phyloP scores from a whole-genome alignment of 2,888 invertebrate genomes.

The Laspeyria flexula region DNA sequence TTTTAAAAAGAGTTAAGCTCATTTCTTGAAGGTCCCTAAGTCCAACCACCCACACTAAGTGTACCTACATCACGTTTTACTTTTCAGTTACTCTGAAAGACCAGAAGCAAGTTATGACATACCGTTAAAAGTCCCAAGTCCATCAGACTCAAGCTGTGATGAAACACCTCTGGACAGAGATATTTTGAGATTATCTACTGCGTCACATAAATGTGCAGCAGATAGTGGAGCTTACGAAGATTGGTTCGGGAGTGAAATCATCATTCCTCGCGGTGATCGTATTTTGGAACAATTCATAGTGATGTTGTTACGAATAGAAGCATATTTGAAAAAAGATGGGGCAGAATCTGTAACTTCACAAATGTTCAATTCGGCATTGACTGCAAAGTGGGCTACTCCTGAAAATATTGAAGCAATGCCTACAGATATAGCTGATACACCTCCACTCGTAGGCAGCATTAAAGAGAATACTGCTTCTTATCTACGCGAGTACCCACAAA shows the following conservation, averaged over 20 bases:
- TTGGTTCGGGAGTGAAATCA: constrained; percentile 68
- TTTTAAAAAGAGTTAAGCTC: too few species aligned
- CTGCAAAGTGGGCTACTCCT: constrained; percentile 22
- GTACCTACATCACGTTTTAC: background rate
- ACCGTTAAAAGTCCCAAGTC: constrained; percentile 33
- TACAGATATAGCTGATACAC: constrained; percentile 63
- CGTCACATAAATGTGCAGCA: constrained; percentile 49
- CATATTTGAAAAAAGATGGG: constrained; percentile 59
- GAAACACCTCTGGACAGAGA: constrained; percentile 45
- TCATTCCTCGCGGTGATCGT: constrained; percentile 73
- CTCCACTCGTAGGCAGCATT: constrained; percentile 61
- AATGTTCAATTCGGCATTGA: constrained; percentile 33
- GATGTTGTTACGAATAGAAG: constrained; percentile 72
- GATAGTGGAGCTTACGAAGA: constrained; percentile 69
- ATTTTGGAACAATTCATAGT: constrained; percentile 76
- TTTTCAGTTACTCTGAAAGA: constrained; percentile 61
- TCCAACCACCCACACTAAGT: too few species aligned
- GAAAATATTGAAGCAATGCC: constrained; percentile 45
- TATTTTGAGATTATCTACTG: constrained; percentile 40
- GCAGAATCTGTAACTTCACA: constrained; percentile 43
- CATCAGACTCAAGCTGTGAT: constrained; percentile 47
- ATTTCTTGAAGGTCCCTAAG: too few species aligned
- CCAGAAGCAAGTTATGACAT: constrained; percentile 27
- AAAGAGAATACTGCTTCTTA: constrained; percentile 67
- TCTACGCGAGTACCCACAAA: constrained; percentile 73